Percentiles rank a stretch among this genome's conserved stretches.
Evolutionary conservation across 2,888 invertebrate species (phyloP).

Genomic region (Vannuccia rotundouncinata): DNA sequence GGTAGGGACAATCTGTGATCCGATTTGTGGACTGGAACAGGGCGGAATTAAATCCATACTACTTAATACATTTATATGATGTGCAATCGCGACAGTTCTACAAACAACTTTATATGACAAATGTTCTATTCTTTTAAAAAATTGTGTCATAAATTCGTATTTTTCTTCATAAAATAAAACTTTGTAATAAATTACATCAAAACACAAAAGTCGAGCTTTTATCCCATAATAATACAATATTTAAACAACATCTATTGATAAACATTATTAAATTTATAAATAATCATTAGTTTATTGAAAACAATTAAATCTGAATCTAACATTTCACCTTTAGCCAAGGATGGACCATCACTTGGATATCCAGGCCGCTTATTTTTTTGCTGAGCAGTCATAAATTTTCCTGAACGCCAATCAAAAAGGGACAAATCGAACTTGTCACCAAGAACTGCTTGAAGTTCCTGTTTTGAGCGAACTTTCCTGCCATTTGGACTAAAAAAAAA

Average conservation of each 20-base stretch:
- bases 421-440: conserved; percentile 72
- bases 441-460: conserved; percentile 70
- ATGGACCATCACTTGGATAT: conserved; percentile 12
- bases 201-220: too few relatives aligned
- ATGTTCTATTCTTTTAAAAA: too few relatives aligned
- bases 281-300: not conserved
- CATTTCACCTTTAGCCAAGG: conserved; percentile 17
- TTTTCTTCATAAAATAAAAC: too few relatives aligned
- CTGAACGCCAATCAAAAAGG: conserved; percentile 69
- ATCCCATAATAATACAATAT: too few relatives aligned
- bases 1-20: not conserved
- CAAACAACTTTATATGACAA: too few relatives aligned
- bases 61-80: too few relatives aligned
- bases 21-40: not conserved
- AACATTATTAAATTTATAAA: not conserved
- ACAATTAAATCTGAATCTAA: too few relatives aligned
- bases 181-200: too few relatives aligned
- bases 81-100: too few relatives aligned
- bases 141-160: too few relatives aligned
- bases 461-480: conserved; percentile 73
- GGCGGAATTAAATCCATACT: not conserved
- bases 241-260: too few relatives aligned
- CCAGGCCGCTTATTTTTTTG: conserved; percentile 5
- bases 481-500: conserved; percentile 78
- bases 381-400: conserved; percentile 13